These are phyloP conservation scores for Allacma fusca DNA, from an alignment of 2,888 invertebrate genomes.

Conservation along the genomic window DNA sequence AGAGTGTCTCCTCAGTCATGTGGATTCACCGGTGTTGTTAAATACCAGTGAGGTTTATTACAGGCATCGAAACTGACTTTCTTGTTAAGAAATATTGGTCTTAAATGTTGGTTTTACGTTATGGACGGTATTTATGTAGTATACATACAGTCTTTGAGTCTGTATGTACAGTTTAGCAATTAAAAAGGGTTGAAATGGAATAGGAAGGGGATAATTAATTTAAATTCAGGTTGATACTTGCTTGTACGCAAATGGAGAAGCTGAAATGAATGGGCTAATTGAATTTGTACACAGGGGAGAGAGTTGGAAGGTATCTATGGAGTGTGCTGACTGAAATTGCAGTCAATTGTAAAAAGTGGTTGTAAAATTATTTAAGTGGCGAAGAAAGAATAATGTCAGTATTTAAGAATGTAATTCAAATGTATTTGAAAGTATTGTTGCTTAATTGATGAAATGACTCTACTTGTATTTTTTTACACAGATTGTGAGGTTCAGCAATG, in stretches of 20 bases:
- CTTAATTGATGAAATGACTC: neutral
- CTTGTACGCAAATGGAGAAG: neutral
- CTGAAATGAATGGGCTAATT: neutral
- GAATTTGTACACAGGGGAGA: conserved; percentile 5
- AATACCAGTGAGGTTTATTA: too few relatives aligned
- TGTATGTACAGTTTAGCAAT: neutral
- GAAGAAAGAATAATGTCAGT: neutral
- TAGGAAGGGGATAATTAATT: neutral
- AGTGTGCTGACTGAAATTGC: neutral
- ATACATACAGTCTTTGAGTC: too few relatives aligned
- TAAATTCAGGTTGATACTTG: conserved; percentile 1
- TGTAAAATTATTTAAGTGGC: conserved; percentile 10
- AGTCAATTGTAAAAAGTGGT: conserved; percentile 5
- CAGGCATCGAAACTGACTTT: too few relatives aligned
- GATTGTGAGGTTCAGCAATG: conserved; percentile 60
- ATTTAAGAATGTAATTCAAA: neutral
- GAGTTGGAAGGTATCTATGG: neutral
- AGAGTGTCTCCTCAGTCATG: too few relatives aligned
- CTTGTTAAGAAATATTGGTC: too few relatives aligned
- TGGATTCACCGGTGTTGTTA: too few relatives aligned
- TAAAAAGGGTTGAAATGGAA: neutral
- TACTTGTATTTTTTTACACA: conserved; percentile 20
- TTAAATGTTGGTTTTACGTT: too few relatives aligned
- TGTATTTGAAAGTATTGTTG: neutral
- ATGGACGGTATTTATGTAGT: too few relatives aligned